A percentile compares a stretch with the other conserved stretches of the same genome.
phyloP scores from a whole-genome alignment of 1,140 invertebrate species.

The Bombus pyrosoma region DNA sequence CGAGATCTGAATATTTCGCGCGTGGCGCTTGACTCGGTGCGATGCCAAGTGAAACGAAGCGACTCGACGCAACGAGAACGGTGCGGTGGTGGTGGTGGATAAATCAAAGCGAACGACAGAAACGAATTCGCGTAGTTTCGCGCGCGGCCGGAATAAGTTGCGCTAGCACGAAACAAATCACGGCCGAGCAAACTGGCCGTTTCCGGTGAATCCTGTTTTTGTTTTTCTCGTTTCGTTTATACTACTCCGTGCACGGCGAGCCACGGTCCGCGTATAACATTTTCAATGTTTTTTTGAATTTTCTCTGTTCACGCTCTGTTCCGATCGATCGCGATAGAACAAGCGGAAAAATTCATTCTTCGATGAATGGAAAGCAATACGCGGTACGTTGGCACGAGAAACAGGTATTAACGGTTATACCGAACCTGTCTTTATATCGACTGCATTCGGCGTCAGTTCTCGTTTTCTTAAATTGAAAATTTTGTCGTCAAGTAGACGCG shows the following conservation, averaged over 20 bases:
- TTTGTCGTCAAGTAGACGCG: too few relatives aligned
- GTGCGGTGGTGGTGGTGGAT: neutral
- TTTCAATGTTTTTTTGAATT: constrained; percentile 21
- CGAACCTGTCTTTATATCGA: too few relatives aligned
- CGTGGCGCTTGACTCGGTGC: neutral
- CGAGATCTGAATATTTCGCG: neutral
- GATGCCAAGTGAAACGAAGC: too few relatives aligned
- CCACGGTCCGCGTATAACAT: neutral
- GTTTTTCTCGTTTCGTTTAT: constrained; percentile 8
- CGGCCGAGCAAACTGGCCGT: constrained; percentile 5
- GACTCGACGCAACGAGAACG: neutral
- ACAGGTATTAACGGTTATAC: neutral
- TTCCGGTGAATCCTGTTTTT: constrained; percentile 6
- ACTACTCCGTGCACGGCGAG: neutral
- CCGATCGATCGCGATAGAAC: neutral
- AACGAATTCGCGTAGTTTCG: constrained; percentile 1
- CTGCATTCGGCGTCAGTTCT: neutral
- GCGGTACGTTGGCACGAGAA: too few relatives aligned
- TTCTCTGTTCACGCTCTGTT: neutral
- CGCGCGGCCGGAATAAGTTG: constrained; percentile 1
- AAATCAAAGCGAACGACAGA: neutral
- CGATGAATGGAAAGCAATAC: neutral
- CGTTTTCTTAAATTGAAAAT: too few relatives aligned
- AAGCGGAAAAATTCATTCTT: neutral
- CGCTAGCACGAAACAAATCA: neutral